Conservation (phyloP, 2,888 invertebrate genomes). For the Sepiola atlantica region DNA sequence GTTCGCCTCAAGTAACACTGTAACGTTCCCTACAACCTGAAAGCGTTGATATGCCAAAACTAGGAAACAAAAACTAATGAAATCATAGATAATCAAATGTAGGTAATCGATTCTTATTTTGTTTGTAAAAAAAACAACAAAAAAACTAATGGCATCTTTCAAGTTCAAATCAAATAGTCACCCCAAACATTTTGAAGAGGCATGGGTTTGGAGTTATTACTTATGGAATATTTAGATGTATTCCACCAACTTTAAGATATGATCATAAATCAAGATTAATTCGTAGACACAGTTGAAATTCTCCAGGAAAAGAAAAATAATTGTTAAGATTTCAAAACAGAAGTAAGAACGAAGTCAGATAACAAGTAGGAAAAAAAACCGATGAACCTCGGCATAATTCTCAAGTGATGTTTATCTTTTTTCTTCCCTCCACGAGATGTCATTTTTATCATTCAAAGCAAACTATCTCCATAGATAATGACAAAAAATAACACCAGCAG, state of each 20-base stretch:
- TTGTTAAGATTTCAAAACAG: neutral
- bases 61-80: too few species aligned
- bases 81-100: too few species aligned
- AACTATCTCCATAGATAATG: neutral
- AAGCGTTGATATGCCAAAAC: too few species aligned
- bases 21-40: too few species aligned
- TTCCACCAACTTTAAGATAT: neutral
- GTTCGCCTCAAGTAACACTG: too few species aligned
- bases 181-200: neutral
- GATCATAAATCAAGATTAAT: neutral
- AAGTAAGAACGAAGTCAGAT: neutral
- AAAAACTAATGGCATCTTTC: too few species aligned
- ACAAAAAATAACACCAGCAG: neutral
- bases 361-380: too few species aligned
- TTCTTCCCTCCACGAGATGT: neutral
- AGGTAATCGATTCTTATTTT: too few species aligned
- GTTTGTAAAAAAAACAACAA: too few species aligned
- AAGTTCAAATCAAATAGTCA: neutral
- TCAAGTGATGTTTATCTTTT: constrained; percentile 2
- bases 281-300: neutral
- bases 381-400: neutral
- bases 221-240: neutral
- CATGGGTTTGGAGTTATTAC: neutral
- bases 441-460: constrained; percentile 2
- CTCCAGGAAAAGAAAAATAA: neutral